Evolutionary conservation across 2,113 vertebrate genomes (phyloP).

Genomic region (Rhinopomastus cyanomelas): DNA sequence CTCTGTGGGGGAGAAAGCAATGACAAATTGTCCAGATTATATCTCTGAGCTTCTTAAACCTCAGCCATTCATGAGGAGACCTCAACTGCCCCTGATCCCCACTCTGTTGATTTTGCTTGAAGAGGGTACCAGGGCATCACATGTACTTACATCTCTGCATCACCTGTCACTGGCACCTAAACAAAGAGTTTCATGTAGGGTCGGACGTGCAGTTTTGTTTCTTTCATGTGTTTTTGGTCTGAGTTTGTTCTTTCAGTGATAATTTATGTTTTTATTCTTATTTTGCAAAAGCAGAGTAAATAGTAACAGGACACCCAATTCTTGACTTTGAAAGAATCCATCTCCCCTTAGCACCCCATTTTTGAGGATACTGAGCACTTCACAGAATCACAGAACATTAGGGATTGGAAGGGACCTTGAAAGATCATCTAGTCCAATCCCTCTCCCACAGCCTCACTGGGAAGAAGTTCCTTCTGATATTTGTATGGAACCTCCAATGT

Average conservation of each 20-base stretch:
- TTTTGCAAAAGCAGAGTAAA: not conserved
- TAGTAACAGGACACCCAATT: not conserved
- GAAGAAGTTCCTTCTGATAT: too few species aligned
- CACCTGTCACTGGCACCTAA: too few species aligned
- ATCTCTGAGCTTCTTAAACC: constrained; percentile 7
- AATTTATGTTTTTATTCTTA: not conserved
- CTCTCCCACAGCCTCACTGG: too few species aligned
- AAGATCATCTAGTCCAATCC: too few species aligned
- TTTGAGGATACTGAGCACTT: not conserved
- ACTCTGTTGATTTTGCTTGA: not conserved
- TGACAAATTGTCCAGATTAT: constrained; percentile 1
- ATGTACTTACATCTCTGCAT: not conserved
- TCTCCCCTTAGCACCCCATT: not conserved
- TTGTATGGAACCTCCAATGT: too few species aligned
- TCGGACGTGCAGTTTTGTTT: not conserved
- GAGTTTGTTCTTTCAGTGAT: not conserved
- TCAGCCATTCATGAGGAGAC: not conserved
- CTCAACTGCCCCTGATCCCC: not conserved
- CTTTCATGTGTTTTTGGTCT: too few species aligned
- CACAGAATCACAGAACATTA: too few species aligned
- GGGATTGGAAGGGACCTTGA: too few species aligned
- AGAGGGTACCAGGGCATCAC: not conserved
- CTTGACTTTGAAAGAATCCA: not conserved
- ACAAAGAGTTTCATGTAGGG: not conserved
- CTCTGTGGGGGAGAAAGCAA: not conserved